Percentiles rank a stretch among this genome's conserved stretches.
Conservation (phyloP, 2,797 vertebrate genomes). For the Falco rusticolus region DNA sequence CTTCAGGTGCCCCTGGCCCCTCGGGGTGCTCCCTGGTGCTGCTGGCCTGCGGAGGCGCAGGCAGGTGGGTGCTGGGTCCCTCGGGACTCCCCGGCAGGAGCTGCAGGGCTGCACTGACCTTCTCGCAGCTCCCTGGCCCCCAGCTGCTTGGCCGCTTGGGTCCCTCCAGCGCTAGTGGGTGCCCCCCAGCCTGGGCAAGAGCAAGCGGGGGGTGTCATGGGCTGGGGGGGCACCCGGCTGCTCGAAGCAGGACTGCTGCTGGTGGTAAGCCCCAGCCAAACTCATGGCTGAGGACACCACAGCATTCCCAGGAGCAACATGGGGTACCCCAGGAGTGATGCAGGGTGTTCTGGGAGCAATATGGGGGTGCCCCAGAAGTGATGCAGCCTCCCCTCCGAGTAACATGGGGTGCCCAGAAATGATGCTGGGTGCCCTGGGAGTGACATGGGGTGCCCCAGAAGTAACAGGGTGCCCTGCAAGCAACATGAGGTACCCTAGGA, state of each 20-base stretch:
- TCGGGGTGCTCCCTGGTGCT: constrained; percentile 15
- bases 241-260: fast-evolving
- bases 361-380: background rate
- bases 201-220: background rate
- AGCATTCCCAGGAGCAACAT: fast-evolving
- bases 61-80: background rate
- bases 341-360: background rate
- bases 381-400: background rate
- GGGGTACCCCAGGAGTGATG: too few species aligned
- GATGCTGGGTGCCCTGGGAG: background rate
- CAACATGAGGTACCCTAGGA: background rate
- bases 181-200: constrained; percentile 42
- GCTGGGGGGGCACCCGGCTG: fast-evolving
- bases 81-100: background rate
- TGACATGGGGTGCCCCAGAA: background rate
- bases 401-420: background rate
- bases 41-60: constrained; percentile 1
- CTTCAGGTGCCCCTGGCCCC: background rate
- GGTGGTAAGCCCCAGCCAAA: background rate
- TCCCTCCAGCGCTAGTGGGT: constrained; percentile 1
- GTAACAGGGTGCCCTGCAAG: background rate
- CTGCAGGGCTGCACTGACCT: constrained; percentile 57
- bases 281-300: fast-evolving
- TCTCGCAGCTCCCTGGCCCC: constrained; percentile 66
- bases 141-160: constrained; percentile 60